These are phyloP conservation scores for Herpetotheres cachinnans DNA, from an alignment of 2,113 vertebrate genomes.

Conservation along the genomic window DNA sequence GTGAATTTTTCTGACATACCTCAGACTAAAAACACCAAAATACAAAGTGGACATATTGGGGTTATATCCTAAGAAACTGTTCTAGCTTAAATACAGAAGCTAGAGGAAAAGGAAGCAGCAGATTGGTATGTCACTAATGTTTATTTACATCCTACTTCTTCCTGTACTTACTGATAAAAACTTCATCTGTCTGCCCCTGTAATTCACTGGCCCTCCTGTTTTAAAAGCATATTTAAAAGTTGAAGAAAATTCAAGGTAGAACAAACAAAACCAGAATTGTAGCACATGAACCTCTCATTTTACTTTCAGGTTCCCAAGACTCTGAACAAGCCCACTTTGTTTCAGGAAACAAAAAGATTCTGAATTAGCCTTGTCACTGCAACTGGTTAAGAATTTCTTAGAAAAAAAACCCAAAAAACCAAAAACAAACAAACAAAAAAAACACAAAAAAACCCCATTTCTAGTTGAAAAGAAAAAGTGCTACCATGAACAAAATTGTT, in stretches of 20 bases:
- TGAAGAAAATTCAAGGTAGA: conserved; percentile 34
- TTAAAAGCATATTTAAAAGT: conserved; percentile 24
- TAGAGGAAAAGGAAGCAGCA: conserved; percentile 67
- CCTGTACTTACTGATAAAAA: conserved; percentile 51
- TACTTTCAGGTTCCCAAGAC: conserved; percentile 42
- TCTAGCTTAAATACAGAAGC: conserved; percentile 41
- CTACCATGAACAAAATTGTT: not conserved
- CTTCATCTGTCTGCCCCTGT: not conserved
- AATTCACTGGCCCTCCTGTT: not conserved
- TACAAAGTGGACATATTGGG: conserved; percentile 2
- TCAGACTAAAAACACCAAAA: not conserved
- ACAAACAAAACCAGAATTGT: conserved; percentile 1
- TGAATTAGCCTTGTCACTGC: not conserved
- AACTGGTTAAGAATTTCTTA: conserved; percentile 23
- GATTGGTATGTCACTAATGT: conserved; percentile 68
- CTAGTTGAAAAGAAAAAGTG: not conserved
- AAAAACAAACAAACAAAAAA: not conserved
- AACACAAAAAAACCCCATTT: not conserved
- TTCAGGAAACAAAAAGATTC: conserved; percentile 40
- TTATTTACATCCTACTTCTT: conserved; percentile 62
- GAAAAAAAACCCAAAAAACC: not conserved
- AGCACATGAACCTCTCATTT: not conserved
- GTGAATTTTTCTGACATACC: not conserved
- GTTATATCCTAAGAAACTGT: conserved; percentile 62
- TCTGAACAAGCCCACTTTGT: conserved; percentile 42